Evolutionary conservation across 1,140 invertebrate species (phyloP).

Genomic region (Caenorhabditis remanei): DNA sequence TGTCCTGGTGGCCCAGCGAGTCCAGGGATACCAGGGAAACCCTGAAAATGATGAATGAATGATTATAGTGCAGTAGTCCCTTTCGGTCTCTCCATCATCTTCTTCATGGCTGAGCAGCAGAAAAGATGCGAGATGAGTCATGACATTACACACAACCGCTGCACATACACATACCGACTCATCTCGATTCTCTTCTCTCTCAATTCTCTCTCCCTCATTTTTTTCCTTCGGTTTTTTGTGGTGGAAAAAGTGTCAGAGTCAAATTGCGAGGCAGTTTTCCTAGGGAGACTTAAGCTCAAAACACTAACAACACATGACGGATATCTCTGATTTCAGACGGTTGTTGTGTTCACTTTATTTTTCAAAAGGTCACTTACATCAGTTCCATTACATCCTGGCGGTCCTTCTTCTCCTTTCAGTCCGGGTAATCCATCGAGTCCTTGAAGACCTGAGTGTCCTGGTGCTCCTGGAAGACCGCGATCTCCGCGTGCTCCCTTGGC

Average conservation of each 20-base stretch:
- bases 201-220: neutral
- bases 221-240: conserved; percentile 5
- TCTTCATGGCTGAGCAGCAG: no score
- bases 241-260: neutral
- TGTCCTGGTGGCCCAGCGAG: conserved; percentile 68
- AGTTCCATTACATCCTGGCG: conserved; percentile 77
- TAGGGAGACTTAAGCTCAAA: neutral
- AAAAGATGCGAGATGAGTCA: conserved; percentile 18
- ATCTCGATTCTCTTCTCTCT: neutral
- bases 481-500: conserved; percentile 70
- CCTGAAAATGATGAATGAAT: conserved; percentile 61
- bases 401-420: conserved; percentile 74
- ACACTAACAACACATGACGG: conserved; percentile 30
- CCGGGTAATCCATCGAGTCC: conserved; percentile 76
- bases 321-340: neutral
- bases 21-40: conserved; percentile 73
- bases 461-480: conserved; percentile 64
- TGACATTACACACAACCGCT: conserved; percentile 10
- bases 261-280: neutral
- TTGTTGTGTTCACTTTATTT: conserved; percentile 8
- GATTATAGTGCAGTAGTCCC: neutral
- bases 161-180: conserved; percentile 9
- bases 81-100: no score
- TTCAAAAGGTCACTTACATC: conserved; percentile 71
- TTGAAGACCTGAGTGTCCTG: conserved; percentile 71